These are phyloP conservation scores for Urocolius indicus DNA, from an alignment of 2,113 vertebrate genomes.

Conservation along the genomic window DNA sequence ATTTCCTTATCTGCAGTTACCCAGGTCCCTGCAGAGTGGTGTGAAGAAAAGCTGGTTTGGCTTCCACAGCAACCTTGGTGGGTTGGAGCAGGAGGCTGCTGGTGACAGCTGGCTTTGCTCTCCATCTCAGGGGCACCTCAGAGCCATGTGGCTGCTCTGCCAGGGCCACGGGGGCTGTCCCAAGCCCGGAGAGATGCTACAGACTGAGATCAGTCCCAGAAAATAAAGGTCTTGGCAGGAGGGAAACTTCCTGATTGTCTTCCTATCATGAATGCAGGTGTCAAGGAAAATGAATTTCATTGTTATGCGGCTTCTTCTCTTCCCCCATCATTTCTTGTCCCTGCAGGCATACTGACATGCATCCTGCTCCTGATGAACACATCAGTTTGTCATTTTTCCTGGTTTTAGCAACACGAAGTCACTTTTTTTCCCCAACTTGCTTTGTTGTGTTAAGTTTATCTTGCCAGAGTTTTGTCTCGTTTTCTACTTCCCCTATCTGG, in stretches of 20 bases:
- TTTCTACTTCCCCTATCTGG: not conserved
- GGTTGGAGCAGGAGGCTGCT: not conserved
- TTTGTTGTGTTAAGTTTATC: conserved; percentile 39
- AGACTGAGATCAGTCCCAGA: not conserved
- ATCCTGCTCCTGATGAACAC: not conserved
- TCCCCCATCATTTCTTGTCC: not conserved
- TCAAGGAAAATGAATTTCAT: conserved; percentile 23
- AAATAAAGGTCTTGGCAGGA: not conserved
- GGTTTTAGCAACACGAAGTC: not conserved
- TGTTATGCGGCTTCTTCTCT: not conserved
- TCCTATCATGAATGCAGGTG: not conserved
- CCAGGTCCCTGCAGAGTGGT: not conserved
- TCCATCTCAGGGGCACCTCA: fast-evolving
- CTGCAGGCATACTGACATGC: fast-evolving
- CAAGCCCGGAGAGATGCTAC: not conserved
- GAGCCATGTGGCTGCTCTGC: fast-evolving
- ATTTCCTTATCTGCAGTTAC: conserved; percentile 20
- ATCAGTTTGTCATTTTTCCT: conserved; percentile 23
- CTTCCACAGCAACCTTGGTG: not conserved
- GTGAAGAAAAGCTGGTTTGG: not conserved
- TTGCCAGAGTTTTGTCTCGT: conserved; percentile 23
- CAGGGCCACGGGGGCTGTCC: not conserved
- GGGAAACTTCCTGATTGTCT: not conserved
- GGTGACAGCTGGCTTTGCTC: not conserved
- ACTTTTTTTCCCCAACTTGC: not conserved